Base-by-base conservation (phyloP, 2,113 vertebrate species). In the Scolopax mira region DNA sequence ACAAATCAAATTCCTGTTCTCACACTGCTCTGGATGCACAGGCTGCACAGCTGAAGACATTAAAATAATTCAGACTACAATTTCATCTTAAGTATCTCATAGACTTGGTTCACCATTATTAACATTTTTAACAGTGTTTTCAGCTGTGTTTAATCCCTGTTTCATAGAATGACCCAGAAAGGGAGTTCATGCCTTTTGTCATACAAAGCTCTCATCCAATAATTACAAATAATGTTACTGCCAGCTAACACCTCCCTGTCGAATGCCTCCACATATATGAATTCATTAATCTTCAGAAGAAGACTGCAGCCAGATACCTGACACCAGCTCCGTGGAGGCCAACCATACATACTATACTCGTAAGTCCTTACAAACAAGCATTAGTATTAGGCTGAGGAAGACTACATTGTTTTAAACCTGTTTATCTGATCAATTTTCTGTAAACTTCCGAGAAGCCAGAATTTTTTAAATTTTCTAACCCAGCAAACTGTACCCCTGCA, bases 1-100 rank as follows among this genome's bases (percentile, higher is more conserved):
- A 84, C 60, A 85, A 82, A 93, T 42, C 31, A 30, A 51, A 31
- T 35, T 31, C 58, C 37, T 66, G 27, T 44, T 73, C 48, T 35
- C 58, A 41, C 28, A 87, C 23, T 9, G 41, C 24, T 72, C 49
- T 51, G 71, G 39, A 39, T 58, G 42, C 28, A 62, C 30, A 64
- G 54, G 35, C 49, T 72, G 37, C 30, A 55, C 70, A 95, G 70
- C 70, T 79, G 37, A 71, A 96, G 66, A 90, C 90, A 84, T 69
- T 41, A 41, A 74, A 77, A 42, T 64, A 57, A 79, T 85, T 93
- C 77, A 54, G 28, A 61, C 18, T 54, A 49, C 44, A 80, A 16
- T 86, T 90, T 78, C 61, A 64, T 84, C 44, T 65, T 28, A n/a
- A 79, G 73, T n/a, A 39, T 85, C 69, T 93, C 72, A 55, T 42